Evolutionary conservation across 2,797 vertebrate genomes (phyloP).

Genomic region (Sebastes baramenuke): DNA sequence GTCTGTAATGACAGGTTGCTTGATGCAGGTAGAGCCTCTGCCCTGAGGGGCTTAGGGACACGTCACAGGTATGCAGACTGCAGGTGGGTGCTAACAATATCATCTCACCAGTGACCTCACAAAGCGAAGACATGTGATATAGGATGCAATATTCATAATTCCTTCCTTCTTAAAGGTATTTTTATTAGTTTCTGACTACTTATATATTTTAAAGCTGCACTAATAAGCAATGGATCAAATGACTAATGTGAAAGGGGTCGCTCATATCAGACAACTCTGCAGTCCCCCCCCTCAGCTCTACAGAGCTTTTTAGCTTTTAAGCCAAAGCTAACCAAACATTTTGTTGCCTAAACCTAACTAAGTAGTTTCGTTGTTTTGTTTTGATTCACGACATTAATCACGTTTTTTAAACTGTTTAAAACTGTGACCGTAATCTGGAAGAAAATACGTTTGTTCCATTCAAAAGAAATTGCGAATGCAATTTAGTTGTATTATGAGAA

Average conservation of each 20-base stretch:
- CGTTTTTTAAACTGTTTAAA: too few relatives aligned
- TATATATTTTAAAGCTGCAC: neutral
- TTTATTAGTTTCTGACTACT: neutral
- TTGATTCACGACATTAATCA: accelerated
- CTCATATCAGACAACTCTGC: neutral
- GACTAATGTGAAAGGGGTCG: neutral
- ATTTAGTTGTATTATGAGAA: too few relatives aligned
- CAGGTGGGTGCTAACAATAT: conserved; percentile 12
- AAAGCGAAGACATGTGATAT: neutral
- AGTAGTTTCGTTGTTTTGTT: too few relatives aligned
- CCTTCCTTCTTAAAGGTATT: accelerated
- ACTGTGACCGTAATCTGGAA: too few relatives aligned
- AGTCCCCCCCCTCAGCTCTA: too few relatives aligned
- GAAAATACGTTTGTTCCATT: too few relatives aligned
- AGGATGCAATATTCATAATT: neutral
- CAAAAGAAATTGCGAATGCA: accelerated
- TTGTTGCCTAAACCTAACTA: too few relatives aligned
- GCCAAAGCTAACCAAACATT: too few relatives aligned
- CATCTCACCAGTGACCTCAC: conserved; percentile 6
- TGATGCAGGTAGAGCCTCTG: conserved; percentile 31
- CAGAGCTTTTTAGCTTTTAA: neutral
- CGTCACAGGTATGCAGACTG: conserved; percentile 1
- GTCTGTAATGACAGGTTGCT: conserved; percentile 58
- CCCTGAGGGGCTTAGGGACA: neutral
- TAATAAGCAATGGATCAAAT: neutral